Conservation (phyloP, 2,888 invertebrate species). For the Drosophila anomalata region DNA sequence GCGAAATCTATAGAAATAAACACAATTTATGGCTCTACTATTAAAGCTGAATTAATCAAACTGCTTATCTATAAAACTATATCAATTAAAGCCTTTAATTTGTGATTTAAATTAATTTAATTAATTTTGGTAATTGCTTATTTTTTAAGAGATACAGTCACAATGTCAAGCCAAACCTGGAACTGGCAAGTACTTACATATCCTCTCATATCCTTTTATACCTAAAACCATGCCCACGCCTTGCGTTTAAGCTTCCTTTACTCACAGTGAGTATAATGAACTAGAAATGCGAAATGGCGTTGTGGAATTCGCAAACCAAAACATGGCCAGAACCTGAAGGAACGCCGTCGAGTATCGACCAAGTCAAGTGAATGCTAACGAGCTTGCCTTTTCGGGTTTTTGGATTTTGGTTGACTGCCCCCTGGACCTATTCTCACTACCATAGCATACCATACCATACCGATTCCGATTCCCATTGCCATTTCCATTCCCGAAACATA, state of each 20-base stretch:
- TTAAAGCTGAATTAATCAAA: background rate
- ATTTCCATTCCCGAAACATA: constrained; percentile 24
- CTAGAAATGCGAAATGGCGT: constrained; percentile 46
- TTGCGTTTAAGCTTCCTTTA: background rate
- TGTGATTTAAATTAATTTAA: background rate
- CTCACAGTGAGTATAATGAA: constrained; percentile 46
- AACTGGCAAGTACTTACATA: background rate
- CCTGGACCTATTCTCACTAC: background rate
- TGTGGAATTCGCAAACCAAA: constrained; percentile 52
- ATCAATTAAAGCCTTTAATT: background rate
- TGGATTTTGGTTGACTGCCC: constrained; percentile 37
- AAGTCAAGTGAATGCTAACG: constrained; percentile 51
- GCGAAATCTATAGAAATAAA: background rate
- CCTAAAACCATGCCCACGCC: constrained; percentile 13
- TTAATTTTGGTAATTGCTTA: too few species aligned
- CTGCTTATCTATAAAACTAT: background rate
- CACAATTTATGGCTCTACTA: background rate
- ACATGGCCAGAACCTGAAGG: constrained; percentile 42
- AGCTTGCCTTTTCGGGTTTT: constrained; percentile 34
- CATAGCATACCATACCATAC: background rate
- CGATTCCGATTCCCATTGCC: constrained; percentile 9
- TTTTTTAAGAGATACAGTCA: background rate
- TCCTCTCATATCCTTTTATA: background rate
- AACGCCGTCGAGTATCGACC: constrained; percentile 33
- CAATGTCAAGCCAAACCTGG: background rate